These are phyloP conservation scores for Hypotaenidia philippensis DNA, from an alignment of 2,797 vertebrate species.

Conservation along the genomic window DNA sequence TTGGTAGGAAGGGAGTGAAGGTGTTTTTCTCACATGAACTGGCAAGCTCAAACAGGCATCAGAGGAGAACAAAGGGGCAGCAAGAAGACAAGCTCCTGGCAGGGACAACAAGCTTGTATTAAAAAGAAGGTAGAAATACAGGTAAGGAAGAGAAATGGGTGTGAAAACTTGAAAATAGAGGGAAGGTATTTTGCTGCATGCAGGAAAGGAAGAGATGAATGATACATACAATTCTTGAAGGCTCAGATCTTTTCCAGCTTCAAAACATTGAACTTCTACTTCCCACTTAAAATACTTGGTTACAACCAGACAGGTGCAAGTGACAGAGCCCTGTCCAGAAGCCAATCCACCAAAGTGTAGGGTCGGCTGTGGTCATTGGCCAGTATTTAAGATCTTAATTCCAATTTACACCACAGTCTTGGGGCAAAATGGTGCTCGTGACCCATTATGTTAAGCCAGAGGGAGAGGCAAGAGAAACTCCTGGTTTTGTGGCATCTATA, in stretches of 20 bases:
- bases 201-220: neutral
- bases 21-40: neutral
- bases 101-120: neutral
- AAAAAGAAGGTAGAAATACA: neutral
- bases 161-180: neutral
- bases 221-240: neutral
- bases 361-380: neutral
- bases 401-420: neutral
- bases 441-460: neutral
- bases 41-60: neutral
- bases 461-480: neutral
- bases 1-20: neutral
- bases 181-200: neutral
- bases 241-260: neutral
- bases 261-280: neutral
- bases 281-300: neutral
- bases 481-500: neutral
- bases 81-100: neutral
- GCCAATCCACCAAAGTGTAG: neutral
- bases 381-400: neutral
- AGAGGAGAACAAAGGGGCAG: neutral
- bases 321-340: neutral
- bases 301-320: neutral
- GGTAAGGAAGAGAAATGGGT: neutral
- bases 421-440: accelerated